Evolutionary conservation across 1,140 invertebrate genomes (phyloP).

Genomic region (Phymastichus coffea): DNA sequence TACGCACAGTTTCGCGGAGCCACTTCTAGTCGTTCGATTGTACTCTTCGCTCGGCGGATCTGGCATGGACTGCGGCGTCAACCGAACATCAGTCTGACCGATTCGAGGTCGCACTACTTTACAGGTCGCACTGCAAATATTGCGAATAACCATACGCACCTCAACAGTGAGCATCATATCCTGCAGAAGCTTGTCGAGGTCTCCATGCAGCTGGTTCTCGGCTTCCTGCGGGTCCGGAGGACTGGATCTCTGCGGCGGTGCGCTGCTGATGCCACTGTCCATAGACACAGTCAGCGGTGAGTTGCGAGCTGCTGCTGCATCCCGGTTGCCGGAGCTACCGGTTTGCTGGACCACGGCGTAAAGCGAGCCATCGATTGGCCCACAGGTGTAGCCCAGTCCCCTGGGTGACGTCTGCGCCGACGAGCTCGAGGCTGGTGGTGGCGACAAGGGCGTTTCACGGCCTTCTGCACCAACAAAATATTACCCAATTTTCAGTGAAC

Average conservation of each 20-base stretch:
- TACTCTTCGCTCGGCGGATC: slow-evolving; percentile 48
- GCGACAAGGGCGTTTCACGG: slow-evolving; percentile 49
- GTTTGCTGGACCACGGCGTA: slow-evolving; percentile 73
- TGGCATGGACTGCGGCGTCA: slow-evolving; percentile 47
- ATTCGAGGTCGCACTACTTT: neutral
- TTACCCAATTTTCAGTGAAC: slow-evolving; percentile 9
- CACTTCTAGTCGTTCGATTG: slow-evolving; percentile 37
- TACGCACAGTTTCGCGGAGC: slow-evolving; percentile 45
- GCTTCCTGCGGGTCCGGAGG: slow-evolving; percentile 46
- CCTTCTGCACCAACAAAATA: slow-evolving; percentile 39
- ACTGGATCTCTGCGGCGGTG: slow-evolving; percentile 54
- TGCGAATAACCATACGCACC: slow-evolving; percentile 43
- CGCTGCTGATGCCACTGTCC: slow-evolving; percentile 80
- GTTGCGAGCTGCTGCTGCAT: slow-evolving; percentile 57
- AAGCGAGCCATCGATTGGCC: slow-evolving; percentile 84
- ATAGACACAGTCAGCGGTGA: slow-evolving; percentile 77
- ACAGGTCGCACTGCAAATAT: too few relatives aligned
- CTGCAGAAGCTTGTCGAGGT: slow-evolving; percentile 72
- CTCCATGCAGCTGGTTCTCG: slow-evolving; percentile 56
- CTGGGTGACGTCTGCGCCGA: slow-evolving; percentile 50
- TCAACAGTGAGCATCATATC: slow-evolving; percentile 83
- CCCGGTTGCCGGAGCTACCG: neutral
- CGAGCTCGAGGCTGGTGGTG: slow-evolving; percentile 46
- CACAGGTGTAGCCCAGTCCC: slow-evolving; percentile 67
- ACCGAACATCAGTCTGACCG: neutral